A percentile compares a stretch with the other conserved stretches of the same genome.
Evolutionary conservation across 2,888 invertebrate species (phyloP).

Genomic region (Muschampia plurimacula): DNA sequence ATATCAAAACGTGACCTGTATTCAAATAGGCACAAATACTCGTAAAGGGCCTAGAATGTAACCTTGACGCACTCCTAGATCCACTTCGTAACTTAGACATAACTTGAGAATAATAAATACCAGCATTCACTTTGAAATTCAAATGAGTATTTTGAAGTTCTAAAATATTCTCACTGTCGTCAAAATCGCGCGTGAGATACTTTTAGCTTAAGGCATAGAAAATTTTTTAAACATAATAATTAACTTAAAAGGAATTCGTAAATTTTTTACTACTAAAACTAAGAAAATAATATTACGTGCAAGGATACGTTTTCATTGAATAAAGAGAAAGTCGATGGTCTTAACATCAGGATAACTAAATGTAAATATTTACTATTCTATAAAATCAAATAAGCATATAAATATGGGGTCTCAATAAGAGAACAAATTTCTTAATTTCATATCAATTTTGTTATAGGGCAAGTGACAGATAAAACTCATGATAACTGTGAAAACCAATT

Average conservation of each 20-base stretch:
- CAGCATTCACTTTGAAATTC: constrained; percentile 11
- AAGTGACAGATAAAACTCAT: too few relatives aligned
- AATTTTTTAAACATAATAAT: not conserved
- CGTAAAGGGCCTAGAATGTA: constrained; percentile 28
- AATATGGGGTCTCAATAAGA: too few relatives aligned
- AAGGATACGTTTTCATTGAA: not conserved
- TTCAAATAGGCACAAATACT: not conserved
- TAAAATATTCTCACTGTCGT: constrained; percentile 13
- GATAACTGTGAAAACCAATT: too few relatives aligned
- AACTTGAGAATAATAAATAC: constrained; percentile 12
- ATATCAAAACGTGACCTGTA: constrained; percentile 19
- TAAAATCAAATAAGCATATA: too few relatives aligned
- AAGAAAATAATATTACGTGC: not conserved
- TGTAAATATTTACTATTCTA: too few relatives aligned
- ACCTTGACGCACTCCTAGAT: constrained; percentile 28
- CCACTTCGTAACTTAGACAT: constrained; percentile 4
- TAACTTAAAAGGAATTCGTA: not conserved
- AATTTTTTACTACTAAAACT: not conserved
- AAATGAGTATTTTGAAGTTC: constrained; percentile 2
- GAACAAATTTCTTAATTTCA: too few relatives aligned
- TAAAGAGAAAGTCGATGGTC: too few relatives aligned
- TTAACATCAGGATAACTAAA: too few relatives aligned
- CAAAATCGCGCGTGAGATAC: too few relatives aligned
- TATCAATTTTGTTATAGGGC: too few relatives aligned
- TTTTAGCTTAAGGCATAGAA: not conserved